Evolutionary conservation across 2,888 invertebrate genomes (phyloP).

Genomic region (Trissonchulus latispiculum): DNA sequence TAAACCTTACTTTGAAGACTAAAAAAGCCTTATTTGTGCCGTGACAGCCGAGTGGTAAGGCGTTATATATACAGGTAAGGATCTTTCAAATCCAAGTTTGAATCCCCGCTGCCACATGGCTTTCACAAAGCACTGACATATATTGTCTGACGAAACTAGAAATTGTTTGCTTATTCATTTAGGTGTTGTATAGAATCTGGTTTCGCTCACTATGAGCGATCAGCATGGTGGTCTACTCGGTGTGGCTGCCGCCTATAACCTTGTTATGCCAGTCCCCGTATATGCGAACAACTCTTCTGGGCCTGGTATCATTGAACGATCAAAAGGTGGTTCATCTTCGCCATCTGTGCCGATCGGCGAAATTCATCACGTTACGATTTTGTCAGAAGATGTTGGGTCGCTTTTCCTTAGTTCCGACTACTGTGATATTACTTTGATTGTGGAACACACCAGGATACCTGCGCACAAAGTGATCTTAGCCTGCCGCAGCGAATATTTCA

Average conservation of each 20-base stretch:
- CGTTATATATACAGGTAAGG: no score
- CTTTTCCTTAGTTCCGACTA: constrained; percentile 76
- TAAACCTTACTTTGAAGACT: no score
- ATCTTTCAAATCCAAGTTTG: no score
- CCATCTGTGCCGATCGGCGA: constrained; percentile 48
- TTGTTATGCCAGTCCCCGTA: background rate
- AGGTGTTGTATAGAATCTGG: no score
- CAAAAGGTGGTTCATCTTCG: background rate
- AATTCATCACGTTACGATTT: constrained; percentile 60
- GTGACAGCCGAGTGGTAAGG: no score
- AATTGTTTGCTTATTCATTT: no score
- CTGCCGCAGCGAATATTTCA: constrained; percentile 78
- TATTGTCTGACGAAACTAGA: no score
- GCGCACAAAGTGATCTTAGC: constrained; percentile 79
- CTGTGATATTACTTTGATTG: constrained; percentile 74
- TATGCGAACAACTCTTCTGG: background rate
- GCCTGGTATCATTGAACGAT: background rate
- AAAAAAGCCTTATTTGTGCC: no score
- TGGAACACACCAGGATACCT: constrained; percentile 62
- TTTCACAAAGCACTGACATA: no score
- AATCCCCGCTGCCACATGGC: no score
- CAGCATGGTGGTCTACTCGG: background rate
- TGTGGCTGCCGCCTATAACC: background rate
- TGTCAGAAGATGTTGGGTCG: constrained; percentile 72
- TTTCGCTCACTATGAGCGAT: no score